Conservation (phyloP, 2,797 vertebrate genomes). For the Cyprinella venusta region DNA sequence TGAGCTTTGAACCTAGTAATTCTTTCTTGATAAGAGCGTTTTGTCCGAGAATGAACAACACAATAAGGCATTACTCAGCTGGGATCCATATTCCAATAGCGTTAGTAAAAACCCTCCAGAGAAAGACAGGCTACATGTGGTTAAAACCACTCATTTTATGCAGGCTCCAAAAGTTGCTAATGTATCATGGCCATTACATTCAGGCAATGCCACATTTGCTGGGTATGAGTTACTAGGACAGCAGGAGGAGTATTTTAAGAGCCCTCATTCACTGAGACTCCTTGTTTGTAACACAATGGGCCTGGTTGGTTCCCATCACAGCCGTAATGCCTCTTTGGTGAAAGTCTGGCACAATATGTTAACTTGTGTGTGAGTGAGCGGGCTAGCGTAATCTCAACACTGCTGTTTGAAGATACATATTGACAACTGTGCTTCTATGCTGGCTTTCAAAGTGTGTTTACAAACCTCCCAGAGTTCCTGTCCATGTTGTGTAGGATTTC, state of each 20-base stretch:
- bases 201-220: neutral
- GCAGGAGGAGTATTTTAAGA: conserved; percentile 26
- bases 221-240: conserved; percentile 11
- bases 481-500: conserved; percentile 7
- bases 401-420: neutral
- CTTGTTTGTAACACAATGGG: conserved; percentile 37
- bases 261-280: conserved; percentile 12
- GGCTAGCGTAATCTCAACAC: neutral
- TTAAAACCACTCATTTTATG: neutral
- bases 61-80: neutral
- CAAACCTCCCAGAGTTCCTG: neutral
- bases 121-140: neutral
- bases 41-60: conserved; percentile 1
- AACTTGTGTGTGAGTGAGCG: neutral
- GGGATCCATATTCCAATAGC: neutral
- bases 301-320: conserved; percentile 41
- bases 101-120: neutral
- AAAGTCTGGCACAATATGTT: conserved; percentile 36
- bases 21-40: conserved; percentile 6
- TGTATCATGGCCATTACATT: neutral
- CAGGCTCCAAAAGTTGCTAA: neutral
- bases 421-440: conserved; percentile 13
- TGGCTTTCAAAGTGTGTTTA: conserved; percentile 19
- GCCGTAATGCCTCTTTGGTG: conserved; percentile 30
- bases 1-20: conserved; percentile 26